Evolutionary conservation across 2,113 vertebrate species (phyloP), one percentile per base, ranked within the genome.

Genomic region (Mugil cephalus): DNA sequence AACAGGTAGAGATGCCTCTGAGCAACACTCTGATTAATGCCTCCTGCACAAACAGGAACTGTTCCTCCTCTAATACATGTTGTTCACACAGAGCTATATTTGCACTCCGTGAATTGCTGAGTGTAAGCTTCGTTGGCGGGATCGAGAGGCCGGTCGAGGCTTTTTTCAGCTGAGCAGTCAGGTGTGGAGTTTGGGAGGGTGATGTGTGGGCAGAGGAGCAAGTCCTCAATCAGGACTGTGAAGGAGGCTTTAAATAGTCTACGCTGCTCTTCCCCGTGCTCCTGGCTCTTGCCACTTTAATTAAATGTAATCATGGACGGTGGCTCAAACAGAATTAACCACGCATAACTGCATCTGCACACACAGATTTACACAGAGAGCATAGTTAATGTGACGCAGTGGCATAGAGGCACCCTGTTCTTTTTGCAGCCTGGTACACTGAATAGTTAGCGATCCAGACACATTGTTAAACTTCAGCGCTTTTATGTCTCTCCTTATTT

Each of bases 1-100:
- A 21, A 69, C 88, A 84, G 93, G 93, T 93, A 89, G 73, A 69
- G 53, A 64, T 18, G 35, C 7, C 11, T 46, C 46, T 4, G 3
- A 36, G n/a, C 12, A 46, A 54, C 50, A 30, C 36, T 60, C 47
- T 21, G 40, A 40, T 61, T 35, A 53, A 60, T 47, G 24, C 48
- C 52, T 45, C 46, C 60, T 47, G 60, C 17, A 35, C 45, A 14
- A 77, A 48, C 53, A 62, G 24, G 55, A 42, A 75, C 55, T 47
- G 14, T 42, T 62, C 38, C 47, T 60, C 56, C 43, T 65, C 55
- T 52, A 65, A 69, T 12, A 62, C 42, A 74, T 62, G 55, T 30
- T 54, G 53, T 68, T 68, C 71, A 71, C 55, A 9, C 62, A 59
- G 14, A 71, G 74, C 67, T 86, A 73, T 82, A 66, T 84, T 74